Evolutionary conservation across 2,113 vertebrate species (phyloP).

Genomic region (Xiphophorus maculatus): DNA sequence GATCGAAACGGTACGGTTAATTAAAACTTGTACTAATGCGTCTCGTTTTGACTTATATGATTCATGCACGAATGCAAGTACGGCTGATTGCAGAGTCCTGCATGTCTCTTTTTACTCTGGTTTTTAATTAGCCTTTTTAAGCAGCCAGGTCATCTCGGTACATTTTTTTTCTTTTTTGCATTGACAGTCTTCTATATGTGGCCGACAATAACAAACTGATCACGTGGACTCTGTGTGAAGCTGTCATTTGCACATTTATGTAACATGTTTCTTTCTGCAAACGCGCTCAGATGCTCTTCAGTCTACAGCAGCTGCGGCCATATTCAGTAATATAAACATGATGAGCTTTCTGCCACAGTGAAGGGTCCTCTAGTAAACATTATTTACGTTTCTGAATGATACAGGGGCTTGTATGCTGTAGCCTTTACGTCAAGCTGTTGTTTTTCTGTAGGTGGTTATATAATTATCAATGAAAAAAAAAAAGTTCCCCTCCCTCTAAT

Average conservation of each 20-base stretch:
- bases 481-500: conserved; percentile 14
- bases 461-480: conserved; percentile 44
- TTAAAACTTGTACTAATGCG: neutral
- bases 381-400: neutral
- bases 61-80: neutral
- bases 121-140: neutral
- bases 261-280: conserved; percentile 64
- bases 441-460: conserved; percentile 48
- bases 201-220: conserved; percentile 74
- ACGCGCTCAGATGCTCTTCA: conserved; percentile 22
- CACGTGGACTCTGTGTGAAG: conserved; percentile 69
- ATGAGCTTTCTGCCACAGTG: neutral
- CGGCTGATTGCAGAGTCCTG: conserved; percentile 1
- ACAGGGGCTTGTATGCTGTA: neutral
- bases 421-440: conserved; percentile 10
- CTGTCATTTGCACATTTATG: conserved; percentile 70
- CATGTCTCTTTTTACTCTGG: neutral
- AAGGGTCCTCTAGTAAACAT: neutral
- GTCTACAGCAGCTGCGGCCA: conserved; percentile 31
- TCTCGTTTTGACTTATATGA: neutral
- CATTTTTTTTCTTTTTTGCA: neutral
- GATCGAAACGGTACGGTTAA: conserved; percentile 12
- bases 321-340: conserved; percentile 43
- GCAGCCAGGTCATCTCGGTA: neutral
- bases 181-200: neutral